Conservation (phyloP, 1,140 invertebrate genomes). For the Heliconius hewitsoni region DNA sequence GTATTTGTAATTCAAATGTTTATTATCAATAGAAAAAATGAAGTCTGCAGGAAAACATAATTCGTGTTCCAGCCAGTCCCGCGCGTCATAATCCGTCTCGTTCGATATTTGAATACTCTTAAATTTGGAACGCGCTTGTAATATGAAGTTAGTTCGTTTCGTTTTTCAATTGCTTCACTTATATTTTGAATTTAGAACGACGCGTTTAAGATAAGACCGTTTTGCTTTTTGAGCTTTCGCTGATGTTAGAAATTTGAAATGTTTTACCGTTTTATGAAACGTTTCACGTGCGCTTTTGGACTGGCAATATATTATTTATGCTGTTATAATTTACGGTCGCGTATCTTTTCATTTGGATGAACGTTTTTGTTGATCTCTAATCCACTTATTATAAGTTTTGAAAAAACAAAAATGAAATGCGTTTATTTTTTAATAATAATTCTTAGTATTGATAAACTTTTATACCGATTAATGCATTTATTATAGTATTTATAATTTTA, state of each 20-base stretch:
- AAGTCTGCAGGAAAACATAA: conserved; percentile 36
- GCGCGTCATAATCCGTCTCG: conserved; percentile 72
- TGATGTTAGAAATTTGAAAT: conserved; percentile 56
- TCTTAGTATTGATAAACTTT: not conserved
- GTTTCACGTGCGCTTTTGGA: conserved; percentile 16
- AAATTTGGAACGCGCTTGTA: conserved; percentile 74
- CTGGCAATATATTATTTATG: conserved; percentile 21
- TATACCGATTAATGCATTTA: not conserved
- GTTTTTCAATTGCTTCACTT: conserved; percentile 79
- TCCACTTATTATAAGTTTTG: not conserved
- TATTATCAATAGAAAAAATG: conserved; percentile 30
- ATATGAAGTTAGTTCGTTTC: conserved; percentile 75
- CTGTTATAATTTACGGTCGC: conserved; percentile 9
- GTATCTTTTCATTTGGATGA: not conserved
- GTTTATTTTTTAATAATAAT: not conserved
- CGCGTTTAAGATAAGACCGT: conserved; percentile 66
- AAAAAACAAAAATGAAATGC: not conserved
- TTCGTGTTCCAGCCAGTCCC: conserved; percentile 46
- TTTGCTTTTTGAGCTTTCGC: conserved; percentile 46
- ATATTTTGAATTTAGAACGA: conserved; percentile 79
- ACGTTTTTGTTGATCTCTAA: conserved; percentile 14
- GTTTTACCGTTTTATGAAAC: conserved; percentile 9
- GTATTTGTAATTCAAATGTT: conserved; percentile 59
- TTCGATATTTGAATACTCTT: conserved; percentile 77
- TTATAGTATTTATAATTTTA: too few species aligned